phyloP scores from a whole-genome alignment of 2,113 vertebrate genomes.

The Anas platyrhynchos region DNA sequence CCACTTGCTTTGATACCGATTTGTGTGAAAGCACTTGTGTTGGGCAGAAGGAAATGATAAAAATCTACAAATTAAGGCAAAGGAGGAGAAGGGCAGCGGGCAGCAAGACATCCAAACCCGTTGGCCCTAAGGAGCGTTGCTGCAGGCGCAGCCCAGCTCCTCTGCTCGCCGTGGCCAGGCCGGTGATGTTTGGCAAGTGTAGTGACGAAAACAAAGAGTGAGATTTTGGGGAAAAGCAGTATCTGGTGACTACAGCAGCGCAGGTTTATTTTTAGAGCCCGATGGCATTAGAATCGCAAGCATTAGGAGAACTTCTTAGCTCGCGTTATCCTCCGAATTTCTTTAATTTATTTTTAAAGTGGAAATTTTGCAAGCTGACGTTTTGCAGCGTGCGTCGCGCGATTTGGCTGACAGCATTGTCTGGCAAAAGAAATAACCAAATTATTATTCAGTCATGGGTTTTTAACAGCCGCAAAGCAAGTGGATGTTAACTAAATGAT shows the following conservation, averaged over 20 bases:
- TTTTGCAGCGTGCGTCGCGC: constrained; percentile 76
- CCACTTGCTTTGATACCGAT: constrained; percentile 43
- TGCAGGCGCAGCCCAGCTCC: not conserved
- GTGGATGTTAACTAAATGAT: constrained; percentile 98
- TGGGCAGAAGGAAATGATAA: constrained; percentile 60
- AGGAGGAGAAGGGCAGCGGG: constrained; percentile 5
- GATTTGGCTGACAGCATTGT: constrained; percentile 86
- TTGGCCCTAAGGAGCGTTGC: not conserved
- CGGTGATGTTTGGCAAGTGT: not conserved
- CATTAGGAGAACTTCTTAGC: constrained; percentile 61
- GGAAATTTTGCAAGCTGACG: constrained; percentile 79
- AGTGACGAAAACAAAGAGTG: not conserved
- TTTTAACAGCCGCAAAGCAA: constrained; percentile 92
- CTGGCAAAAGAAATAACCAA: constrained; percentile 90
- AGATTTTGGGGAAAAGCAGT: not conserved
- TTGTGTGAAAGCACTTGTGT: constrained; percentile 59
- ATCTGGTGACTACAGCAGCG: not conserved
- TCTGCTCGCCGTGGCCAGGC: not conserved
- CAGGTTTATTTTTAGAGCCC: constrained; percentile 59
- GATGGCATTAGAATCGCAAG: constrained; percentile 16
- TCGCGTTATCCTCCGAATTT: constrained; percentile 59
- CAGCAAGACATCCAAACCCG: not conserved
- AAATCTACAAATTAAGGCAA: not conserved
- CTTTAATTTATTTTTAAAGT: constrained; percentile 75
- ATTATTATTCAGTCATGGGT: constrained; percentile 96